Conservation (phyloP, 2,888 invertebrate genomes). For the Nomada ruficornis region DNA sequence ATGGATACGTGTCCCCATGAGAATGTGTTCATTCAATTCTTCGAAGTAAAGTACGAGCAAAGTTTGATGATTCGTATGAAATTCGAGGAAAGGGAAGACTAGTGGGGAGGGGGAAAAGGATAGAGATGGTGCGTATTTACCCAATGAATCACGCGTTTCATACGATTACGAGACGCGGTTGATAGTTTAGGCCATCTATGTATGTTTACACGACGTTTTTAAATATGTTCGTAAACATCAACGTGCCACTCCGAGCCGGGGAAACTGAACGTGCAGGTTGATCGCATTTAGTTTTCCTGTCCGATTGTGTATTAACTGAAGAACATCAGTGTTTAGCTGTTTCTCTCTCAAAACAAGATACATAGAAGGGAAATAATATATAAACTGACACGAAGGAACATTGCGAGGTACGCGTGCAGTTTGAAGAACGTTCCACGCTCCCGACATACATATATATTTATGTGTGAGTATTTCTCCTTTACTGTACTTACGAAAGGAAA, state of each 20-base stretch:
- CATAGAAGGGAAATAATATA: neutral
- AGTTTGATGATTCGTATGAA: conserved; percentile 46
- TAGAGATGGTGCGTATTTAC: conserved; percentile 70
- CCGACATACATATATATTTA: no score
- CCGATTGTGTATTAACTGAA: neutral
- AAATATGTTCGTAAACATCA: conserved; percentile 49
- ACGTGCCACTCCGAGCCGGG: neutral
- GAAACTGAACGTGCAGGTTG: neutral
- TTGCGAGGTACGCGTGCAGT: neutral
- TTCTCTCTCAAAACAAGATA: neutral
- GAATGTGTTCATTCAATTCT: conserved; percentile 64
- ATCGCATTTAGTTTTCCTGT: conserved; percentile 13
- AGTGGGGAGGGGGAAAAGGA: conserved; percentile 33
- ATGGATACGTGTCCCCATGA: neutral
- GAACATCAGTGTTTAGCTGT: neutral
- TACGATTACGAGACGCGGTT: conserved; percentile 60
- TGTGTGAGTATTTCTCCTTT: neutral
- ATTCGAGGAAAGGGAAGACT: conserved; percentile 34
- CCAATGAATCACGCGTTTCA: conserved; percentile 78
- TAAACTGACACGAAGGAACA: neutral
- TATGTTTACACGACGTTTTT: conserved; percentile 43
- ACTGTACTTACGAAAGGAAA: neutral
- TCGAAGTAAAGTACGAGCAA: conserved; percentile 26
- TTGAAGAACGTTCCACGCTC: neutral
- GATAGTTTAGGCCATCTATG: conserved; percentile 35